Base-by-base conservation (phyloP, 2,113 vertebrate genomes). In the Rhinoderma darwinii region DNA sequence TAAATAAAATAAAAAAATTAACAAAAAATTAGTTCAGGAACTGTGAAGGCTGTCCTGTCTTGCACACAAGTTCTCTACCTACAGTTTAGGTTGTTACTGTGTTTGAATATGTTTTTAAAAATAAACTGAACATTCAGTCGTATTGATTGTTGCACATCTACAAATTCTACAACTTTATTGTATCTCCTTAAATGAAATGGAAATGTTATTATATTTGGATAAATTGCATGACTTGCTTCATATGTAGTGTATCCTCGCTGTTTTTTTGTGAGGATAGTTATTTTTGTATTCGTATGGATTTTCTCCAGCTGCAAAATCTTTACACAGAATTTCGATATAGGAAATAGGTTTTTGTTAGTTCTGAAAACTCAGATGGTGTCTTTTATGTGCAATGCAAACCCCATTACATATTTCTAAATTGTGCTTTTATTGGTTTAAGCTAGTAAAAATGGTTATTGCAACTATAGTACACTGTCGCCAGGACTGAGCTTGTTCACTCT, bases 271-370 rank as follows among this genome's bases (percentile, higher is more conserved):
- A 82, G 78, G 47, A 86, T 73, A 81, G 20, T 27, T 87, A 87
- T 87, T 87, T 87, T 87, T 87, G 86, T 87, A 87, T 61, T 81
- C 10, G 86, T 27, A 63, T 87, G 50, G 78, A 66, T 85, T 75
- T 82, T 63, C 41, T 80, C 77, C 77, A 43, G 63, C 77, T 86
- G 17, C 77, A 44, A 86, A 79, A 35, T 75, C 51, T 50, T 73
- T 41, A 82, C n/a, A 35, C 5, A 44, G 27, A 82, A 30, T 56
- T 75, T 75, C 77, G 73, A 30, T 25, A 86, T 59, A 75, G 85
- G n/a, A 87, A 41, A 15, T 32, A 61, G 68, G 43, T 22, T 73
- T 50, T 73, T 80, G 75, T 41, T 82, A 27, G 79, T 78, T 82
- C 35, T 17, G 39, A 39, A 44, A 81, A 63, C 43, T 63, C 51